Base-by-base conservation (phyloP, 2,113 vertebrate species). In the Paedocypris sp. region DNA sequence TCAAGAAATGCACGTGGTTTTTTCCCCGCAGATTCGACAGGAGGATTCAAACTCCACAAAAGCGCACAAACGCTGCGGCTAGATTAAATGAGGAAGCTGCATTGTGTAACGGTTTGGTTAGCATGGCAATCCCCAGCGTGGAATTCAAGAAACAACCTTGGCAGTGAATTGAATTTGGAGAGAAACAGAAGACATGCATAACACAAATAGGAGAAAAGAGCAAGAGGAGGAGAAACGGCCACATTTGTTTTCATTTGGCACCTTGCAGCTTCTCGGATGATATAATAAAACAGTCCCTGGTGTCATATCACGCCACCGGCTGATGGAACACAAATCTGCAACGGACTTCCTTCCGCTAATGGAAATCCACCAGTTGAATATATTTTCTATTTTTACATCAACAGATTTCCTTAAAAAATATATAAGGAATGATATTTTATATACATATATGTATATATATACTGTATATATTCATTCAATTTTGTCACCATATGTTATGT, bases 181-280 rank as follows among this genome's bases (percentile, higher is more conserved):
- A 50, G 38, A 51, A 32, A 50, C 16, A 35, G 46, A 46, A 58
- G 42, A 20, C 15, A 50, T 16, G 15, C 8, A 60, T 63, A 71
- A 38, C 66, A 64, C 67, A 49, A 35, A 31, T 48, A 42, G 28
- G 23, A 57, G 62, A 73, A 67, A 72, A 60, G 53, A 75, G 58
- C 16, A 31, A 48, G 46, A 46, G 32, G 50, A 20, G 39, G 29
- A 50, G 46, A 64, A 71, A 78, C 46, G 41, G 53, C 13, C 47
- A 64, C 72, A 83, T 85, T 82, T 80, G 72, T 83, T 83, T 82
- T 83, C 78, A 80, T 85, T 84, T 78, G 66, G 62, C 28, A 6
- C n/a, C 56, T 73, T 73, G 67, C 52, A 57, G 72, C 75, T 75
- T 80, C 65, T 66, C 73, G 65, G 2, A 71, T 60, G 56, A 75